These are phyloP conservation scores for Ptilodon capucinus DNA, from an alignment of 2,888 invertebrate species.

Conservation along the genomic window DNA sequence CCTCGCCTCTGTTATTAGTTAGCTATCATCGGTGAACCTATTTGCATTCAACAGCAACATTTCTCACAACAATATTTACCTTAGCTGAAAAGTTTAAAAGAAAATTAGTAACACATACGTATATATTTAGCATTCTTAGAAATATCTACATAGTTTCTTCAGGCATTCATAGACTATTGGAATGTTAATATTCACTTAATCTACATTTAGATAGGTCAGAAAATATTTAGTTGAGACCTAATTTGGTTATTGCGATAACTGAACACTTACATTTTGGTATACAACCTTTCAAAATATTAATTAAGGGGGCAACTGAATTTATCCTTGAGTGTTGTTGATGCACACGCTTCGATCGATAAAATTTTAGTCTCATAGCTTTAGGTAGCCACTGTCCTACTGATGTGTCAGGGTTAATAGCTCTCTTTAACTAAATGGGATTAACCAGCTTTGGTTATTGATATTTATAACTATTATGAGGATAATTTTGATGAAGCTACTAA, in stretches of 20 bases:
- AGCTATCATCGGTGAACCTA: background rate
- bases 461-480: too few species aligned
- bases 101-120: background rate
- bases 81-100: background rate
- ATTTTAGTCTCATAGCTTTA: too few species aligned
- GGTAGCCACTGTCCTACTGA: too few species aligned
- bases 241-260: background rate
- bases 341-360: too few species aligned
- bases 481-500: too few species aligned
- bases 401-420: too few species aligned
- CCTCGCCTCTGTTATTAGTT: background rate
- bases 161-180: background rate
- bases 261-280: too few species aligned
- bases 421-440: too few species aligned
- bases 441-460: too few species aligned
- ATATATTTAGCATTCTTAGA: conserved; percentile 1
- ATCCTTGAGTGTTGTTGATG: too few species aligned
- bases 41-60: background rate
- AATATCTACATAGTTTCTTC: background rate
- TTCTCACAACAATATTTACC: background rate
- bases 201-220: background rate
- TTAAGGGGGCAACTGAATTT: too few species aligned
- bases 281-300: too few species aligned
- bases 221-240: background rate
- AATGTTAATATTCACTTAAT: background rate